Conservation (phyloP, 2,888 invertebrate species). For the Labia minor region DNA sequence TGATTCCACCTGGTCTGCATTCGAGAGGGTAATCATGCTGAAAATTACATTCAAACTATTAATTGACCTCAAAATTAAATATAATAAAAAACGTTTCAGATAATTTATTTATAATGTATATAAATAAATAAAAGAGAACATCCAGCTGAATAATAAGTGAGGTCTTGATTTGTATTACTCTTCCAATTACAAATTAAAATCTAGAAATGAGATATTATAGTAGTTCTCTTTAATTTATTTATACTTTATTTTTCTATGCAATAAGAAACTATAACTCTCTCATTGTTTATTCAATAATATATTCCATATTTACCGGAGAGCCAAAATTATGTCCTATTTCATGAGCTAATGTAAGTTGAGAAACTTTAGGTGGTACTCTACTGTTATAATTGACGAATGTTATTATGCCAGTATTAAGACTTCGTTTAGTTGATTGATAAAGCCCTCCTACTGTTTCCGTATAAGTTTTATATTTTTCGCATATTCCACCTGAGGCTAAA, state of each 20-base stretch:
- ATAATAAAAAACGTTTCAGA: constrained; percentile 15
- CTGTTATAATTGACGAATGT: constrained; percentile 98
- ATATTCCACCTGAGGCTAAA: constrained; percentile 89
- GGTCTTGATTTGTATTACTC: too few relatives aligned
- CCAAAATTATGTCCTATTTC: constrained; percentile 99
- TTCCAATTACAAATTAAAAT: too few relatives aligned
- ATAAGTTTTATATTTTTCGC: constrained; percentile 95
- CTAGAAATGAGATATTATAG: too few relatives aligned
- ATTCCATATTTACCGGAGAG: constrained; percentile 75
- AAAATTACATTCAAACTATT: constrained; percentile 28
- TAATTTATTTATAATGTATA: constrained; percentile 15
- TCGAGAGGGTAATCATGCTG: constrained; percentile 91
- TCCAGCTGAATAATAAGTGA: background rate
- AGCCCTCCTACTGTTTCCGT: constrained; percentile 91
- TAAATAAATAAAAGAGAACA: background rate
- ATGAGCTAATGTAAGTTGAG: constrained; percentile 93
- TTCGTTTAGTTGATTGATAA: constrained; percentile 86
- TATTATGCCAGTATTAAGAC: constrained; percentile 96
- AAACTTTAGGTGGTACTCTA: constrained; percentile 92
- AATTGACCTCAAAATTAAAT: constrained; percentile 18
- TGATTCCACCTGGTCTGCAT: constrained; percentile 79
- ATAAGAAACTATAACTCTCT: too few relatives aligned
- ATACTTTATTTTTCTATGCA: too few relatives aligned
- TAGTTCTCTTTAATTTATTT: too few relatives aligned
- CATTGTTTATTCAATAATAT: too few relatives aligned